phyloP scores from a whole-genome alignment of 2,888 invertebrate genomes.

The Trichogramma evanescens region DNA sequence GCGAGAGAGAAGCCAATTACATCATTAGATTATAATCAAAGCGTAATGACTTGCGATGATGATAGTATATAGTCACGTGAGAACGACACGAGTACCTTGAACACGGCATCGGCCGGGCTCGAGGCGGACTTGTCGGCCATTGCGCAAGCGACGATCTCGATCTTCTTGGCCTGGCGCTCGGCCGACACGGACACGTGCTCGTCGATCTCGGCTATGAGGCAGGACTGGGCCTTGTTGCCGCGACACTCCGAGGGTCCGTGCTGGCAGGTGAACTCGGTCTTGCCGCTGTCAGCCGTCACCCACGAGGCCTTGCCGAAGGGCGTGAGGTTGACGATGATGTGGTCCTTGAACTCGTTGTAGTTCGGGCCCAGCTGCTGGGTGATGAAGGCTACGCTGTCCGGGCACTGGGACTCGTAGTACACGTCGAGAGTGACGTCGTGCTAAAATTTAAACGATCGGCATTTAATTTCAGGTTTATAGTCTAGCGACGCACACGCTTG shows the following conservation, averaged over 20 bases:
- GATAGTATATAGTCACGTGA: no score
- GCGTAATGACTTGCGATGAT: no score
- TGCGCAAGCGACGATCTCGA: constrained; percentile 24
- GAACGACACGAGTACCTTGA: constrained; percentile 25
- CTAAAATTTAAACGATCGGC: constrained; percentile 20
- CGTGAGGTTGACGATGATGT: constrained; percentile 45
- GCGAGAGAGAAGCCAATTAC: neutral
- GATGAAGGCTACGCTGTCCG: constrained; percentile 51
- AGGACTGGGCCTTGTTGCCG: constrained; percentile 52
- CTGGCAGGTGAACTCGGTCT: constrained; percentile 46
- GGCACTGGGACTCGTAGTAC: constrained; percentile 54
- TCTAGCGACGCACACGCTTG: no score
- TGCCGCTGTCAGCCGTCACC: neutral
- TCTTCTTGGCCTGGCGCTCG: constrained; percentile 15
- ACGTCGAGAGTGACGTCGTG: constrained; percentile 43
- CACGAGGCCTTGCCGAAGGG: constrained; percentile 51
- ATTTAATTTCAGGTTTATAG: constrained; percentile 7
- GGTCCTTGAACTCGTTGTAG: constrained; percentile 39
- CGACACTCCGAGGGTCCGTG: constrained; percentile 50
- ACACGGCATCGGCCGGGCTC: constrained; percentile 30
- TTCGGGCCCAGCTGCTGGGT: constrained; percentile 46
- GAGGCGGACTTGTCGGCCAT: constrained; percentile 14
- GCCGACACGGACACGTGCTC: neutral
- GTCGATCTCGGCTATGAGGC: constrained; percentile 37
- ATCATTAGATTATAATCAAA: neutral